Evolutionary conservation across 2,113 vertebrate genomes (phyloP), one percentile per base, ranked within the genome.

Genomic region (Terrapene triunguis): DNA sequence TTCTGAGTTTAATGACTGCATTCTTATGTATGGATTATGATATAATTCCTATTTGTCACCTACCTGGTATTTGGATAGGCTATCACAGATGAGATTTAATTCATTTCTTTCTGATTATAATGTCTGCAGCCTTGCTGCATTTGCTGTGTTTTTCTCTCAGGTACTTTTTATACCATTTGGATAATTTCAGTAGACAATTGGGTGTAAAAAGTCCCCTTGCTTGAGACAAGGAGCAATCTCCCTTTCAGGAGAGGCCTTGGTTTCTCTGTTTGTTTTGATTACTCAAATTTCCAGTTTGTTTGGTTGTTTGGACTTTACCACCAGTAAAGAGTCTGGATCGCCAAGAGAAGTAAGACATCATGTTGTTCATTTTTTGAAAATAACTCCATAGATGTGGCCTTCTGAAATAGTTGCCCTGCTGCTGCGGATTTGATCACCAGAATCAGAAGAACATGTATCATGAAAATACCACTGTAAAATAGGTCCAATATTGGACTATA

Each of bases 401-500:
- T 88, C 48, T 82, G 44, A 89, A 88, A 94, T 94, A 92, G 55
- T 80, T 55, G 48, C 5, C 38, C 27, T 80, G 19, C 35, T 80
- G 5, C 57, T 90, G 35, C 53, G 79, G 50, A 69, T 92, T 95
- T 93, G 91, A 79, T 85, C 83, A 92, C 85, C 74, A n/a, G 3
- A 65, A 35, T 65, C 62, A 65, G 32, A 65, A 65, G 32, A 85
- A 91, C 44, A 79, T 79, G 16, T 13, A 82, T 25, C 55, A 74
- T 54, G 22, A n/a, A 91, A 9, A 6, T 87, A 24, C 53, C 94
- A 93, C 89, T 65, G 29, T 92, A 94, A 79, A n/a, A 12, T 74
- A 89, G 38, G 84, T 96, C 81, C 88, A 94, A 91, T 65, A 85
- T 3, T 47, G 57, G 6, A 42, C 48, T 22, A 89, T 91, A 87